Evolutionary conservation across 2,797 vertebrate species (phyloP).

Genomic region (Catostomus latipinnis): DNA sequence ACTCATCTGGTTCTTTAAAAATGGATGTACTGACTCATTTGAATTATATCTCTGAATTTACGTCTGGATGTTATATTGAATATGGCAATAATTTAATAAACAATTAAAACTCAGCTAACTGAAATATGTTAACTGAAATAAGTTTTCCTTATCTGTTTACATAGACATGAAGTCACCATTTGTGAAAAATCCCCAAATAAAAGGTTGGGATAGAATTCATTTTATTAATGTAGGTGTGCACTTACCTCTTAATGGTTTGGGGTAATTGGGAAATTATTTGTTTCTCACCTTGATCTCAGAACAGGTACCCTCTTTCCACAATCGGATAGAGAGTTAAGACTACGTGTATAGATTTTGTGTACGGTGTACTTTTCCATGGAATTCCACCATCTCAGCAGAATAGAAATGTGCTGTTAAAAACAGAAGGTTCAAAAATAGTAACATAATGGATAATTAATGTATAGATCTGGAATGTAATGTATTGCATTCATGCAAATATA

Average conservation of each 20-base stretch:
- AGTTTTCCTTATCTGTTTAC: not conserved
- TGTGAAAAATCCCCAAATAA: too few relatives aligned
- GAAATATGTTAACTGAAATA: not conserved
- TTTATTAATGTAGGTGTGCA: not conserved
- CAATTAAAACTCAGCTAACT: too few relatives aligned
- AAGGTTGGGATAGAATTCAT: not conserved
- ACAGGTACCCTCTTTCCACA: not conserved
- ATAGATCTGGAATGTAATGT: too few relatives aligned
- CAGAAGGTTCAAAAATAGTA: not conserved
- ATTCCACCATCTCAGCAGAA: not conserved
- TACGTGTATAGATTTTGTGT: not conserved
- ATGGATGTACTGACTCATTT: not conserved
- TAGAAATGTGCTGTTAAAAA: conserved; percentile 12
- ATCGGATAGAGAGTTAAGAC: not conserved
- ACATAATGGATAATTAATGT: too few relatives aligned
- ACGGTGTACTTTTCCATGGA: not conserved
- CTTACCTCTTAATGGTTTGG: conserved; percentile 1
- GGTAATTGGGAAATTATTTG: not conserved
- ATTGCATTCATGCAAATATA: too few relatives aligned
- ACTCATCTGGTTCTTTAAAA: conserved; percentile 5
- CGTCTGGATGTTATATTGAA: conserved; percentile 4
- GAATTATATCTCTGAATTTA: not conserved
- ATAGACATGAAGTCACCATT: not conserved
- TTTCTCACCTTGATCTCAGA: conserved; percentile 17
- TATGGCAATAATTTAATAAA: not conserved